These are phyloP conservation scores for Cranoglanis bouderius DNA, from an alignment of 2,113 vertebrate genomes.

Conservation along the genomic window DNA sequence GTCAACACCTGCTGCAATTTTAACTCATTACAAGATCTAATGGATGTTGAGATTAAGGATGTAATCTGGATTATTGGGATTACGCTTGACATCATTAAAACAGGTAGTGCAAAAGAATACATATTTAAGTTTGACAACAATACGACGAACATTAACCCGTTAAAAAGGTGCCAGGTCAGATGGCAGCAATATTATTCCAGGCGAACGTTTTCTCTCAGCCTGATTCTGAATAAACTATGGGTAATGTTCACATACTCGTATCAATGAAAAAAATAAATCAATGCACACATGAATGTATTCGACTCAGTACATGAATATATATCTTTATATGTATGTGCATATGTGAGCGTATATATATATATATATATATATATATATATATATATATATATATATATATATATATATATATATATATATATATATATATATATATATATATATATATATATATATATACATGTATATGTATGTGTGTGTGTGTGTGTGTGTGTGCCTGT, in stretches of 20 bases:
- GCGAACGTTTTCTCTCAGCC: not conserved
- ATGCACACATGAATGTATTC: not conserved
- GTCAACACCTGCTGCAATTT: not conserved
- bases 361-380: too few species aligned
- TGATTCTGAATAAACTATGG: not conserved
- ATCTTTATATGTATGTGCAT: not conserved
- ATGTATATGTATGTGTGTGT: too few species aligned
- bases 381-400: too few species aligned
- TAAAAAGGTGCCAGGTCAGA: not conserved
- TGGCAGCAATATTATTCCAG: not conserved
- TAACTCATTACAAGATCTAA: not conserved
- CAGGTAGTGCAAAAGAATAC: not conserved
- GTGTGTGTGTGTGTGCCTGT: too few species aligned
- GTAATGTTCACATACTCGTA: not conserved
- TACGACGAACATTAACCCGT: not conserved
- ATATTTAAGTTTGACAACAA: not conserved
- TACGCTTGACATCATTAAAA: not conserved
- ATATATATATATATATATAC: too few species aligned
- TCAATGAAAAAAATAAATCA: too few species aligned
- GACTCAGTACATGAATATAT: not conserved
- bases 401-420: too few species aligned
- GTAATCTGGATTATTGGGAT: not conserved
- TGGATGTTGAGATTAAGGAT: not conserved
- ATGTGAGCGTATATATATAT: not conserved
- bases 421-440: too few species aligned